Evolutionary conservation across 2,113 vertebrate species (phyloP), one percentile per base, ranked within the genome.

Genomic region (Nibea albiflora): DNA sequence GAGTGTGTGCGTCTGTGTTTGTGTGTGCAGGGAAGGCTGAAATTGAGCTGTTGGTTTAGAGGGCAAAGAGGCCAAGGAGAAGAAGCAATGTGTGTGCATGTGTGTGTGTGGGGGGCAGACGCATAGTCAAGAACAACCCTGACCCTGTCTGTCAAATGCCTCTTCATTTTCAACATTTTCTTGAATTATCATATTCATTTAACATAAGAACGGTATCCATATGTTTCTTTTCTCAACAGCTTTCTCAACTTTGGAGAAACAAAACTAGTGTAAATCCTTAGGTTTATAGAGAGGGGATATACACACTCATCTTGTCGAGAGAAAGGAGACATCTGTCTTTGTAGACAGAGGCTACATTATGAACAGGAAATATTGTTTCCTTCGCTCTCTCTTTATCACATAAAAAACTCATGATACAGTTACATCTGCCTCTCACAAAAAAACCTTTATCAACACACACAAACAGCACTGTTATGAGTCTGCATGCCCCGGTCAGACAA

Each of bases 11-110:
- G n/a, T 67, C 14, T 78, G 17, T 81, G 46, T 76, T 60, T 49
- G 70, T 66, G 31, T 81, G 76, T 73, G 71, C 24, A 78, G 31
- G 17, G 3, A 74, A 58, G 70, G 60, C 81, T 91, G 81, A 91
- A 93, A 92, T 85, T 90, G 89, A 93, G 92, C 88, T 83, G 91
- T 91, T 81, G 52, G 88, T 86, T 86, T 89, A 85, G 76, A 83
- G 85, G 90, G 76, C 80, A 85, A 80, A 83, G 79, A 87, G 83
- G 84, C 89, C 83, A 74, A 89, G 17, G 44, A 78, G 49, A 73
- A 67, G 83, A 83, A 44, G 61, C 84, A 69, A 68, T 11, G 54
- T 44, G 61, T 68, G 71, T 54, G 82, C 9, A 15, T 58, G 22
- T 54, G 58, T 70, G 31, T 78, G 39, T 53, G 57, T 9, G 39